Conservation (phyloP, 2,113 vertebrate species). For the Protobothrops mucrosquamatus region DNA sequence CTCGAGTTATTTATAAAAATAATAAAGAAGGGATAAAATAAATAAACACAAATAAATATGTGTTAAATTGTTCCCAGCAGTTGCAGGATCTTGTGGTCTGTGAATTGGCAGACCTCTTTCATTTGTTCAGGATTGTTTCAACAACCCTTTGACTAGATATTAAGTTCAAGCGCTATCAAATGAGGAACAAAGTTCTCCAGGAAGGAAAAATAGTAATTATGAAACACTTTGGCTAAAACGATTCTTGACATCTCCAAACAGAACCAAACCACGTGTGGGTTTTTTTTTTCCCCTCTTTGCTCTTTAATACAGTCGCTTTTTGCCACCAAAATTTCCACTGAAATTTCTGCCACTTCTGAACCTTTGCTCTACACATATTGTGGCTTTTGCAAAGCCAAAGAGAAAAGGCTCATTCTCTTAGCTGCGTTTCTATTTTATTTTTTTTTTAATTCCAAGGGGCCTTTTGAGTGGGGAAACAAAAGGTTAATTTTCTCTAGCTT, state of each 20-base stretch:
- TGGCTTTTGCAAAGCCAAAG: background rate
- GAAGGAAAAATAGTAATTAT: conserved; percentile 16
- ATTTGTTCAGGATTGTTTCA: background rate
- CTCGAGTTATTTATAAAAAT: background rate
- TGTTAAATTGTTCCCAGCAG: background rate
- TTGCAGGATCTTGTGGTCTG: background rate
- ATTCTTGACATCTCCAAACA: conserved; percentile 21
- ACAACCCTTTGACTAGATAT: background rate
- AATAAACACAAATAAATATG: background rate
- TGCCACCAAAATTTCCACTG: conserved; percentile 6
- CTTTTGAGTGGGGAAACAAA: conserved; percentile 79
- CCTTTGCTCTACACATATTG: conserved; percentile 33
- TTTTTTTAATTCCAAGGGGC: conserved; percentile 70
- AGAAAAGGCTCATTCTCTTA: conserved; percentile 45
- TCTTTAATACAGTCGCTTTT: conserved; percentile 9
- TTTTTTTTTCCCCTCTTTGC: accelerated
- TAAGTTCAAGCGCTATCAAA: background rate
- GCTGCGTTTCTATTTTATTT: conserved; percentile 48
- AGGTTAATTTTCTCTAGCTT: conserved; percentile 86
- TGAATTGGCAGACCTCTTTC: background rate
- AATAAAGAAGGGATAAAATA: background rate
- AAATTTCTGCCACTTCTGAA: background rate
- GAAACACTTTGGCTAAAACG: conserved; percentile 1
- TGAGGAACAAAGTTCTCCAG: background rate
- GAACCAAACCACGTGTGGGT: background rate